Conservation (phyloP, 2,888 invertebrate genomes). For the Junonia oenone region DNA sequence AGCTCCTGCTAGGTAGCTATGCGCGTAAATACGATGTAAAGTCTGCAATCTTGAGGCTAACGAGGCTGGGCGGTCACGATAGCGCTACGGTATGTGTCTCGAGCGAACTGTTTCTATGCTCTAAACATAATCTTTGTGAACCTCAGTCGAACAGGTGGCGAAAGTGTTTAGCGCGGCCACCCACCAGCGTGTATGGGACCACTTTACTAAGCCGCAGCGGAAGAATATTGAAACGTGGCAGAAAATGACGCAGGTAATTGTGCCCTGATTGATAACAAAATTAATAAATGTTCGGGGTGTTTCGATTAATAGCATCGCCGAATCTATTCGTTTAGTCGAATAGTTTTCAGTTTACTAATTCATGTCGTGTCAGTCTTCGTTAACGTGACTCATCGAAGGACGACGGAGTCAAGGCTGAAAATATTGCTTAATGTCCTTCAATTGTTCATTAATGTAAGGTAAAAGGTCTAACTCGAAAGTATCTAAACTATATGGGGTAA, state of each 20-base stretch:
- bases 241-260: constrained; percentile 93
- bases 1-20: constrained; percentile 40
- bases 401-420: not conserved
- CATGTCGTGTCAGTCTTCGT: not conserved
- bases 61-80: constrained; percentile 50
- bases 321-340: not conserved
- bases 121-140: constrained; percentile 70
- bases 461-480: not conserved
- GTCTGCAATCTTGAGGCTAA: constrained; percentile 41
- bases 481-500: not conserved
- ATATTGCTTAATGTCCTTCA: not conserved
- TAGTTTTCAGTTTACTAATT: not conserved
- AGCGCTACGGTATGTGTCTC: constrained; percentile 64
- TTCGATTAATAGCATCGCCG: constrained; percentile 1
- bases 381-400: not conserved
- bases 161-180: constrained; percentile 96
- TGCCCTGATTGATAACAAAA: constrained; percentile 9
- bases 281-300: constrained; percentile 3
- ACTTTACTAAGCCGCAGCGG: constrained; percentile 99
- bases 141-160: constrained; percentile 98
- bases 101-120: constrained; percentile 44
- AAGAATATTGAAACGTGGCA: constrained; percentile 99
- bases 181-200: constrained; percentile 99
- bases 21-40: constrained; percentile 27
- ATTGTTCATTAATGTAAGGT: constrained; percentile 5